Base-by-base conservation (phyloP, 2,888 invertebrate genomes). In the Drosophila bunnanda region DNA sequence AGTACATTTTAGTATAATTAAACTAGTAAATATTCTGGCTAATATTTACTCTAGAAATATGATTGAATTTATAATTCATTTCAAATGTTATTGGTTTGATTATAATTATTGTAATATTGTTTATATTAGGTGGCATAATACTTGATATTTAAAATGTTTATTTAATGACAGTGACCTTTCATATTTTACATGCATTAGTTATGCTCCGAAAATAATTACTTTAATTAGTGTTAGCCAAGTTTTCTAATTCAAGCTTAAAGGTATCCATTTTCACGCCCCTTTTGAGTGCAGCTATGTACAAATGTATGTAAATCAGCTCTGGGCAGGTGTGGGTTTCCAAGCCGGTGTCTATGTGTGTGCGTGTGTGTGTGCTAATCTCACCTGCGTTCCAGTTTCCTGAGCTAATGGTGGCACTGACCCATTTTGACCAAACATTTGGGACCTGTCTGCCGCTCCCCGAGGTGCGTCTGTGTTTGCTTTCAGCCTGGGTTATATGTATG, bases 391-490 rank as follows among this genome's bases (percentile, higher is more conserved):
- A 70, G 61, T 72, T 72, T 72, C 67, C 76, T 48, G 60, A 39
- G 55, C 69, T 75, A 82, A 86, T 83, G 80, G 65, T 70, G 72
- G 68, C 83, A 72, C 61, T 86, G 80, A 82, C 83, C 86, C 76
- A 80, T 76, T 83, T 83, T 66, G 76, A 71, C 76, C 67, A 41
- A 67, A 50, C 80, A 74, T 67, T 55, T 75, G 86, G 80, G 77
- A 73, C 59, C 60, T 39, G 53, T 48, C 56, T 71, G 61, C 59
- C 52, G 34, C 52, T 50, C 60, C 58, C 60, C 38, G 55, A 56
- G 65, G 62, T 73, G 73, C 50, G 64, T 73, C 74, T 73, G 55
- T 71, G 44, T 56, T 60, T 71, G 28, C 32, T 39, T 54, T 56
- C 32, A 12, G 41, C 41, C 53, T 30, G 30, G 34, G 32, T 32